phyloP scores from a whole-genome alignment of 2,888 invertebrate species.

The Dynastes maya region DNA sequence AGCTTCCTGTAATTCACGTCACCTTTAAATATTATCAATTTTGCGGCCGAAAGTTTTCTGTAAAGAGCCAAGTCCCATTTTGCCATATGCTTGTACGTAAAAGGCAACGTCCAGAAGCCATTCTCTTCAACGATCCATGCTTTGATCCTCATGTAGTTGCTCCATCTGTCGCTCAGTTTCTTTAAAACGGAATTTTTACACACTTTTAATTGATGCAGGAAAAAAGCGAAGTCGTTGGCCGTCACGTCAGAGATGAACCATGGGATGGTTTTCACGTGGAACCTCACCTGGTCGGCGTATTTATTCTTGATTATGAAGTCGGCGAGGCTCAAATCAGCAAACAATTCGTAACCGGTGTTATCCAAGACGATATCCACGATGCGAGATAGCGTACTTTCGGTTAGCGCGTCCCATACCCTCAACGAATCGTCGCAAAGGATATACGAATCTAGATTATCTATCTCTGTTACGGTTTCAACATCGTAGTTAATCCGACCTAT shows the following conservation, averaged over 20 bases:
- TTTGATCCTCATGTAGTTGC: constrained; percentile 72
- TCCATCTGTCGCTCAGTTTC: constrained; percentile 76
- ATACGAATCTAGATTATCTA: constrained; percentile 73
- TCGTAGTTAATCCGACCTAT: constrained; percentile 78
- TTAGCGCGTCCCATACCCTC: constrained; percentile 71
- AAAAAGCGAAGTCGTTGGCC: constrained; percentile 82
- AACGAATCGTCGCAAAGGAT: constrained; percentile 78
- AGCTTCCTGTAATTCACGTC: constrained; percentile 97
- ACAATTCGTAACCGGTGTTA: constrained; percentile 95
- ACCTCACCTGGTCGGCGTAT: constrained; percentile 78
- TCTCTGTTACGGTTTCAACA: constrained; percentile 68
- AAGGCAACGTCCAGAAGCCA: constrained; percentile 91
- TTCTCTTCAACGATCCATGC: constrained; percentile 74
- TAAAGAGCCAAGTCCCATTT: constrained; percentile 80
- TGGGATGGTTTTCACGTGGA: constrained; percentile 91
- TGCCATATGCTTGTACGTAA: constrained; percentile 86
- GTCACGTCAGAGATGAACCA: constrained; percentile 98
- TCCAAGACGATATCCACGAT: constrained; percentile 86
- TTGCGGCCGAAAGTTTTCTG: constrained; percentile 77
- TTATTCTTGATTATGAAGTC: constrained; percentile 80
- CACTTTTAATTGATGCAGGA: constrained; percentile 71
- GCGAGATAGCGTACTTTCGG: constrained; percentile 51
- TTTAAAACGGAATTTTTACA: constrained; percentile 63
- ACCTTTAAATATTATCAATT: constrained; percentile 86
- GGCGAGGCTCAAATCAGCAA: constrained; percentile 90